Percentiles rank a stretch among this genome's conserved stretches.
These are phyloP conservation scores for rat (Rattus norvegicus) DNA, from an alignment of 2,113 vertebrate genomes.

Conservation along the genomic window DNA sequence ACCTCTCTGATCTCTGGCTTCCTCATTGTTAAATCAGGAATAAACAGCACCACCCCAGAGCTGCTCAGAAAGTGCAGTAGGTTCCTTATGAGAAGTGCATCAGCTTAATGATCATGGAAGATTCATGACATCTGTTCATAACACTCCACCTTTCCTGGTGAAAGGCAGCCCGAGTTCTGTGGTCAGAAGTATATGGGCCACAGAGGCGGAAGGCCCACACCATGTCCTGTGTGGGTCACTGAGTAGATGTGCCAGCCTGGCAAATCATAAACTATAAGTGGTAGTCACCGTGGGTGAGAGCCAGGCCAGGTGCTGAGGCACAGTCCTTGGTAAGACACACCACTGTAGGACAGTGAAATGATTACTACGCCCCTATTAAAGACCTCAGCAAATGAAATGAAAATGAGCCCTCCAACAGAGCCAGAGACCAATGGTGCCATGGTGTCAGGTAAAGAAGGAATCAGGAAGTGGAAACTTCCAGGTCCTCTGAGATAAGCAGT, in stretches of 20 bases:
- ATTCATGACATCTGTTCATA: not conserved
- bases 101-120: not conserved
- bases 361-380: not conserved
- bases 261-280: not conserved
- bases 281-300: not conserved
- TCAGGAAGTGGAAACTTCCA: not conserved
- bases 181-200: not conserved
- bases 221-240: not conserved
- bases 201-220: not conserved
- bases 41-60: not conserved
- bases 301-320: not conserved
- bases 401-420: not conserved
- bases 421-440: not conserved
- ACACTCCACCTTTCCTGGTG: not conserved
- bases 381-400: slow-evolving; percentile 4
- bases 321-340: not conserved
- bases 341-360: not conserved
- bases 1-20: slow-evolving; percentile 25
- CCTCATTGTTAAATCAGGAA: slow-evolving; percentile 30
- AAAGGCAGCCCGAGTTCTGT: not conserved
- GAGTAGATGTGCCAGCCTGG: not conserved
- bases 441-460: not conserved
- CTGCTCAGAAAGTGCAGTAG: not conserved
- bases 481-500: not conserved
- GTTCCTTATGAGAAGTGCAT: not conserved